Evolutionary conservation across 1,140 invertebrate species (phyloP), one percentile per base, ranked within the genome.

Genomic region (Drosophila persimilis): DNA sequence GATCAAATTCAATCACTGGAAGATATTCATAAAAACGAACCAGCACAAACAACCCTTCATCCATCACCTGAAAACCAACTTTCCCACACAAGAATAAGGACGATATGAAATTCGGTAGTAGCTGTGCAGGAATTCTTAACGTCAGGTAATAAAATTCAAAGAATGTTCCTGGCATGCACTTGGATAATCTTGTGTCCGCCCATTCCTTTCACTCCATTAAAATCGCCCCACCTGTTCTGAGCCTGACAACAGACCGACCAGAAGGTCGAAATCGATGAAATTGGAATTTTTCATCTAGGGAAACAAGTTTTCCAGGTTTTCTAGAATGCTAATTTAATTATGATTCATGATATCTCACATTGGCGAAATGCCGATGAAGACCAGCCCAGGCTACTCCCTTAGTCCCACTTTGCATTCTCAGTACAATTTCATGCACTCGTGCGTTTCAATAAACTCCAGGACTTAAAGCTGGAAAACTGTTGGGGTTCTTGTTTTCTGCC

Each of bases 261-360:
- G 52, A 67, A 26, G 67, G 52, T 65, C 52, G 53, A 67, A 67
- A 66, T 80, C 77, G 73, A 80, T 80, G n/a, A 74, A 71, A 77
- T 54, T 71, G 67, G 47, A 57, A 69, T 84, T 79, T 54, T 54
- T 59, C 43, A 47, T n/a, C 8, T 6, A 17, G 1, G 11, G 5
- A 8, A 47, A 22, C 6, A 29, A 24, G n/a, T 35, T 55, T 15
- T n/a, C n/a, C 6, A 1, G 11, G 17, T 11, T 17, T 50, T 31
- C 1, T 6, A 11, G 46, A 48, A n/a, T 24, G n/a, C 4, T 31
- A 48, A 41, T 11, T 31, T n/a, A 35, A 20, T 51, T n/a, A 24
- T 31, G 29, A 31, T 31, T 51, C 9, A 24, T 31, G 29, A 31
- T 31, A 31, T 31, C 7, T 31, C 29, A 31, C 29, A 31, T 31